Conservation (phyloP, 2,113 vertebrate species). For the Neofelis nebulosa region DNA sequence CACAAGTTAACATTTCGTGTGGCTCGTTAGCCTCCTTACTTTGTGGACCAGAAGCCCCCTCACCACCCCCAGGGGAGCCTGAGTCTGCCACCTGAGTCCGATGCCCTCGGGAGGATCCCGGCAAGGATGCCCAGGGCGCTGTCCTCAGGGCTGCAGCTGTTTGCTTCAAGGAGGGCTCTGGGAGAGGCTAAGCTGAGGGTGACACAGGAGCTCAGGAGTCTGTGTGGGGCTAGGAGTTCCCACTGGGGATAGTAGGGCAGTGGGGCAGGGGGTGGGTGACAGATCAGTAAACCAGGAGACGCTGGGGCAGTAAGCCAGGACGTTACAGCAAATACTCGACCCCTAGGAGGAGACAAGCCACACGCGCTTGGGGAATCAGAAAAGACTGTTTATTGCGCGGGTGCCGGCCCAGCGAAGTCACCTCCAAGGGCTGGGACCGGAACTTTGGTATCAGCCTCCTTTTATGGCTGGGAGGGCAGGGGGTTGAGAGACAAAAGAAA, state of each 20-base stretch:
- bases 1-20: constrained; percentile 9
- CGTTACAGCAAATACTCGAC: too few species aligned
- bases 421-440: too few species aligned
- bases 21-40: neutral
- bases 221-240: neutral
- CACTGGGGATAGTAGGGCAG: neutral
- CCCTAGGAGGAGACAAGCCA: too few species aligned
- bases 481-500: too few species aligned
- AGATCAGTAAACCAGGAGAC: neutral
- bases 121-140: neutral
- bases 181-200: neutral
- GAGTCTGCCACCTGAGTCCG: neutral
- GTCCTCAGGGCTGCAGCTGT: neutral
- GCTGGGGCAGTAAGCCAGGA: neutral
- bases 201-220: neutral
- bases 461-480: too few species aligned
- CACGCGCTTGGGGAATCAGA: too few species aligned
- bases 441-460: too few species aligned
- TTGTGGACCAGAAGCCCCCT: neutral
- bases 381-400: too few species aligned
- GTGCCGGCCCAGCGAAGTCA: too few species aligned
- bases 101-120: neutral
- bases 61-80: neutral
- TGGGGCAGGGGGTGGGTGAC: neutral
- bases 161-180: neutral